A percentile compares a stretch with the other conserved stretches of the same genome.
These are phyloP conservation scores for Penaeus indicus DNA, from an alignment of 1,140 invertebrate species.

Conservation along the genomic window DNA sequence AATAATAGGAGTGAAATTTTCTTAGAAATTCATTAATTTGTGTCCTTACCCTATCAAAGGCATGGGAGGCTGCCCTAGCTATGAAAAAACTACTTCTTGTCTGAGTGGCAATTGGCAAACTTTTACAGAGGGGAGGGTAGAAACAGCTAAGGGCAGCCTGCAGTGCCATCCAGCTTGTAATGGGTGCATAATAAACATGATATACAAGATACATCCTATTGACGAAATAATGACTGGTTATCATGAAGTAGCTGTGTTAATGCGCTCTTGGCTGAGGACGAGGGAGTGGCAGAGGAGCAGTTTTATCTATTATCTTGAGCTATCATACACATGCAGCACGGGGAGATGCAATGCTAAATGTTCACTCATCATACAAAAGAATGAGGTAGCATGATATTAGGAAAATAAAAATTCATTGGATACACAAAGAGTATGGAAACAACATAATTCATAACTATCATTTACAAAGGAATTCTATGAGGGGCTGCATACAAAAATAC, in stretches of 20 bases:
- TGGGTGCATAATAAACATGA: slow-evolving; percentile 55
- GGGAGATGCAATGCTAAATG: slow-evolving; percentile 56
- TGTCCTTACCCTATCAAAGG: slow-evolving; percentile 51
- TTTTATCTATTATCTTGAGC: slow-evolving; percentile 52
- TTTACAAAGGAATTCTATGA: slow-evolving; percentile 42
- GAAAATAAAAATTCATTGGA: slow-evolving; percentile 50
- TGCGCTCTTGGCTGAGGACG: slow-evolving; percentile 58
- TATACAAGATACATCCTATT: slow-evolving; percentile 61
- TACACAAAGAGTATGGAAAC: slow-evolving; percentile 46
- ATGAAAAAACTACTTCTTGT: slow-evolving; percentile 22
- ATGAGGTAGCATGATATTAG: slow-evolving; percentile 65
- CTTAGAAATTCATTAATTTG: slow-evolving; percentile 43
- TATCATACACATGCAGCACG: slow-evolving; percentile 63
- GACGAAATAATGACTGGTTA: slow-evolving; percentile 63
- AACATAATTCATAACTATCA: slow-evolving; percentile 49
- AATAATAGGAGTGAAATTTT: slow-evolving; percentile 47
- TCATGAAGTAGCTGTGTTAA: slow-evolving; percentile 64
- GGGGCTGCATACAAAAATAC: slow-evolving; percentile 40
- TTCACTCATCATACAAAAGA: slow-evolving; percentile 62
- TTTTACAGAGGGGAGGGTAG: no score
- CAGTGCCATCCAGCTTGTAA: slow-evolving; percentile 32
- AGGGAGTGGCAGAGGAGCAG: slow-evolving; percentile 53
- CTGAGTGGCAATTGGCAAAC: no score
- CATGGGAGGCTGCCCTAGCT: slow-evolving; percentile 55
- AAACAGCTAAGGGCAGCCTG: slow-evolving; percentile 29